Percentiles rank a stretch among this genome's conserved stretches.
Evolutionary conservation across 2,888 invertebrate genomes (phyloP).

Genomic region (Tenthredo amoena): DNA sequence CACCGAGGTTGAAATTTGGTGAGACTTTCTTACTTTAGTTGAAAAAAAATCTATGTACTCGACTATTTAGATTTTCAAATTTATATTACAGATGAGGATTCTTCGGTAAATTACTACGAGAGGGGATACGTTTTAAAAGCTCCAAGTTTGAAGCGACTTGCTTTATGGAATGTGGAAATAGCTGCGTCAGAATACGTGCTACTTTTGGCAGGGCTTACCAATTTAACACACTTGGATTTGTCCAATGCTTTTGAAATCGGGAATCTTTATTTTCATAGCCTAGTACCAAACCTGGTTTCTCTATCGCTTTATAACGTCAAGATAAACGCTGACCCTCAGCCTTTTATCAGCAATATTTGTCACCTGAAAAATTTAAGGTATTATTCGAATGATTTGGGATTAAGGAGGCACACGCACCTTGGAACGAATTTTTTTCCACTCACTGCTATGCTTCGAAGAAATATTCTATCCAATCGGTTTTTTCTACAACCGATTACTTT

Average conservation of each 20-base stretch:
- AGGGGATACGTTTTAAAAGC: slow-evolving; percentile 81
- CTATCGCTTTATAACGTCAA: slow-evolving; percentile 90
- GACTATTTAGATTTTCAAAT: not conserved
- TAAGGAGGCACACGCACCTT: too few species aligned
- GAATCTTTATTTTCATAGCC: slow-evolving; percentile 84
- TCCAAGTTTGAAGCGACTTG: slow-evolving; percentile 82
- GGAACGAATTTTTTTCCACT: too few species aligned
- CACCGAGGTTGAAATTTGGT: slow-evolving; percentile 66
- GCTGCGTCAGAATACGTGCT: slow-evolving; percentile 79
- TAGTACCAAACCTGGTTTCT: slow-evolving; percentile 85
- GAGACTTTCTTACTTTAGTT: slow-evolving; percentile 33
- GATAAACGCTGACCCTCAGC: slow-evolving; percentile 71
- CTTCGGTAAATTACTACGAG: slow-evolving; percentile 71
- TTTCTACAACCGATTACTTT: too few species aligned
- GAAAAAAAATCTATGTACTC: not conserved
- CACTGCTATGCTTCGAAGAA: too few species aligned
- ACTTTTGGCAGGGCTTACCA: slow-evolving; percentile 81
- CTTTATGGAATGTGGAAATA: slow-evolving; percentile 80
- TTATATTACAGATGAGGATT: slow-evolving; percentile 57
- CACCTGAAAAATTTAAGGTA: slow-evolving; percentile 79
- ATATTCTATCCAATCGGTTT: too few species aligned
- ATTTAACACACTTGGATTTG: slow-evolving; percentile 86
- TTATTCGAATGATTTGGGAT: not conserved
- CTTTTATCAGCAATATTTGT: slow-evolving; percentile 74
- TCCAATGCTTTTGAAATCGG: slow-evolving; percentile 84